Conservation (phyloP, 1,140 invertebrate species). For the Centruroides vittatus region DNA sequence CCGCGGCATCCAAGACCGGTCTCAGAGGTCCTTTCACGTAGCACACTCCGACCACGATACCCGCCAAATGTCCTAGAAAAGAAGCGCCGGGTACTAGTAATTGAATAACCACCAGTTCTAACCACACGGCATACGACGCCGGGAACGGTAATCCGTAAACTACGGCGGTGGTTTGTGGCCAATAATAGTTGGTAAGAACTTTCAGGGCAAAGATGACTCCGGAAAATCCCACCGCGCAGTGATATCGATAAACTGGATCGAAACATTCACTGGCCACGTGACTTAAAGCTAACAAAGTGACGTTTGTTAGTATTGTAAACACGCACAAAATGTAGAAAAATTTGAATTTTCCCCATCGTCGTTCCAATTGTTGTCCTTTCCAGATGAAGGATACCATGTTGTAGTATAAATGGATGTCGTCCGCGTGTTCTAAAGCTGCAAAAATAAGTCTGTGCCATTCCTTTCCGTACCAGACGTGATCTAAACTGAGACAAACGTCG, state of each 20-base stretch:
- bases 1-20: constrained; percentile 31
- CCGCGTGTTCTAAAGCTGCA: constrained; percentile 47
- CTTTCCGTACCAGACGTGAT: constrained; percentile 35
- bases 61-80: constrained; percentile 48
- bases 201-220: constrained; percentile 50
- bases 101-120: constrained; percentile 50
- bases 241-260: constrained; percentile 28
- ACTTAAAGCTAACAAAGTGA: constrained; percentile 37
- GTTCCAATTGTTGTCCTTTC: constrained; percentile 45
- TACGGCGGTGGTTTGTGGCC: constrained; percentile 21
- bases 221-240: constrained; percentile 54
- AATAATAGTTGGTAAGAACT: constrained; percentile 39
- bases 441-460: constrained; percentile 44
- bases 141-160: constrained; percentile 40
- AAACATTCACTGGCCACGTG: constrained; percentile 21
- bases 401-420: constrained; percentile 58
- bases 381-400: constrained; percentile 54
- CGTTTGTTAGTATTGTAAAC: constrained; percentile 39
- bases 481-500: constrained; percentile 44
- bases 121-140: constrained; percentile 43
- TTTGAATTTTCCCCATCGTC: constrained; percentile 38
- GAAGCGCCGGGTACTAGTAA: constrained; percentile 44
- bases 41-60: constrained; percentile 48
- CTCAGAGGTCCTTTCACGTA: constrained; percentile 47
- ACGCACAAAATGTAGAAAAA: constrained; percentile 41